A percentile compares a stretch with the other conserved stretches of the same genome.
Conservation (phyloP, 2,888 invertebrate genomes). For the Euproctis similis region DNA sequence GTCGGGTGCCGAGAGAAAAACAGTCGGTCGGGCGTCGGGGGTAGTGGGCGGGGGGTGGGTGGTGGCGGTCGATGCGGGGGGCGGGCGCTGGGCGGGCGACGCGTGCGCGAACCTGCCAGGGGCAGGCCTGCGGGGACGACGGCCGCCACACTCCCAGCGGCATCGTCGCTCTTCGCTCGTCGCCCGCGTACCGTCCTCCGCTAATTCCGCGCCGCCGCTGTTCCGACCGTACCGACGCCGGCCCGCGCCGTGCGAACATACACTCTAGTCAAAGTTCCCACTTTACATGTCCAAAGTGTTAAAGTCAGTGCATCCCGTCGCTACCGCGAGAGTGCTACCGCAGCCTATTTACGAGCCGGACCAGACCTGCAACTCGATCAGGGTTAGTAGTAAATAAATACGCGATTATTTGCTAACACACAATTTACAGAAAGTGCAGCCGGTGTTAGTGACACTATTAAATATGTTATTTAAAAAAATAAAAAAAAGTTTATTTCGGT, state of each 20-base stretch:
- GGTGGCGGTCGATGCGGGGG: constrained; percentile 64
- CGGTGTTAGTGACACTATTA: constrained; percentile 41
- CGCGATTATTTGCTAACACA: not conserved
- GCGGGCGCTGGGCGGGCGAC: constrained; percentile 56
- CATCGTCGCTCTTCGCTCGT: constrained; percentile 37
- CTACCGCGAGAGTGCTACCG: constrained; percentile 69
- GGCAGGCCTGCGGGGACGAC: constrained; percentile 32
- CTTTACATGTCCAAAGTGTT: constrained; percentile 72
- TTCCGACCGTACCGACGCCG: constrained; percentile 61
- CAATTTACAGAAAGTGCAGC: constrained; percentile 31
- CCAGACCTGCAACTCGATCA: constrained; percentile 65
- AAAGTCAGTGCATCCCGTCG: constrained; percentile 70
- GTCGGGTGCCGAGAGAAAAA: constrained; percentile 70
- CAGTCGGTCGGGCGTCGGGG: constrained; percentile 53
- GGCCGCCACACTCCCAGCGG: constrained; percentile 40
- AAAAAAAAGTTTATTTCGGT: constrained; percentile 66
- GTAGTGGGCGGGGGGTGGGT: constrained; percentile 52
- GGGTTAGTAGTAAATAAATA: constrained; percentile 72
- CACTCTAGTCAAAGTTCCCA: constrained; percentile 47
- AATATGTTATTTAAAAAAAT: no score
- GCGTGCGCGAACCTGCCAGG: constrained; percentile 49
- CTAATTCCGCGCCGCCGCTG: constrained; percentile 61
- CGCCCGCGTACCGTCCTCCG: constrained; percentile 43
- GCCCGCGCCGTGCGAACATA: constrained; percentile 59
- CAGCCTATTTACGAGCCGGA: constrained; percentile 64